These are phyloP conservation scores for Spheniscus humboldti DNA, from an alignment of 2,797 vertebrate species.

Conservation along the genomic window DNA sequence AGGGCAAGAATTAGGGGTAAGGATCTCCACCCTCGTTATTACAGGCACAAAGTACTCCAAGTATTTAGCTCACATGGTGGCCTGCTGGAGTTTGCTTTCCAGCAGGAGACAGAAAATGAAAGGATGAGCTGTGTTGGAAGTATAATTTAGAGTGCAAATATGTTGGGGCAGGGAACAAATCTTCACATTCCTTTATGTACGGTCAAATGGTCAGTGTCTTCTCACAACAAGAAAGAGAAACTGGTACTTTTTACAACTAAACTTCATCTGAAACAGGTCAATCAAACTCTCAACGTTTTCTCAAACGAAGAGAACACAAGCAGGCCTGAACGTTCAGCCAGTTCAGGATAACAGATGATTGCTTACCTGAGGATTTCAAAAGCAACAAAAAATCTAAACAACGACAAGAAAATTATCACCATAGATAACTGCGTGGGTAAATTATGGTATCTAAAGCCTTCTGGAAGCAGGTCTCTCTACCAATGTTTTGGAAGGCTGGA, in stretches of 20 bases:
- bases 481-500: constrained; percentile 47
- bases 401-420: background rate
- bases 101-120: background rate
- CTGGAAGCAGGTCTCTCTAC: background rate
- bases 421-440: background rate
- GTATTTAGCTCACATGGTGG: background rate
- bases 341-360: background rate
- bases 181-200: background rate
- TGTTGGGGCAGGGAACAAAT: background rate
- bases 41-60: background rate
- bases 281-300: background rate
- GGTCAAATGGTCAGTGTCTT: background rate
- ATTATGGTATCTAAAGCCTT: background rate
- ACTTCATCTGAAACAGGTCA: background rate
- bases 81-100: background rate
- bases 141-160: background rate
- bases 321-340: background rate
- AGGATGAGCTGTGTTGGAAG: background rate
- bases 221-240: background rate
- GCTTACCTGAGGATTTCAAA: background rate
- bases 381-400: background rate
- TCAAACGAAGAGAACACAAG: background rate
- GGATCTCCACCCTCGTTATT: background rate
- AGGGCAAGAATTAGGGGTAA: background rate
- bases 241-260: background rate